Conservation (phyloP, 2,888 invertebrate genomes). For the Mesoligia furuncula region DNA sequence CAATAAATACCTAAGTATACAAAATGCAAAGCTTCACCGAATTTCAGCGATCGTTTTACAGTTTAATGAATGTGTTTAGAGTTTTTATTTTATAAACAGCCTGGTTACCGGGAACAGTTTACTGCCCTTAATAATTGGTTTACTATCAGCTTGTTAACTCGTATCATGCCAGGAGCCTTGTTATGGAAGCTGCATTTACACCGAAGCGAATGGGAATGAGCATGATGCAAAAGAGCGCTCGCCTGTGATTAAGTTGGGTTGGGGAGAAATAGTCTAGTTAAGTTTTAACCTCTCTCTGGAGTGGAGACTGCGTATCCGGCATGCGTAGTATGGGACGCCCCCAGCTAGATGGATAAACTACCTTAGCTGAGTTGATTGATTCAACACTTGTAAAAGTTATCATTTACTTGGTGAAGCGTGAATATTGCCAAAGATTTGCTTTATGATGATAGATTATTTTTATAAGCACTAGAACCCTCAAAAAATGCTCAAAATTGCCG, state of each 20-base stretch:
- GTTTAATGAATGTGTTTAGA: not conserved
- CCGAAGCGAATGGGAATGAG: conserved; percentile 56
- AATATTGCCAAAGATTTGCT: too few species aligned
- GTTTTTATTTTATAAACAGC: conserved; percentile 59
- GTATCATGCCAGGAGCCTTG: conserved; percentile 70
- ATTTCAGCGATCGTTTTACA: conserved; percentile 47
- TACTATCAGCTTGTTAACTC: conserved; percentile 76
- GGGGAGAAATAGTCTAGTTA: too few species aligned
- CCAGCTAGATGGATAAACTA: too few species aligned
- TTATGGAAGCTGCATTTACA: conserved; percentile 70
- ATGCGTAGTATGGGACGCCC: too few species aligned
- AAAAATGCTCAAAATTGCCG: too few species aligned
- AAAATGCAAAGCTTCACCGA: conserved; percentile 43
- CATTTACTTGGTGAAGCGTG: too few species aligned
- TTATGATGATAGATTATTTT: too few species aligned
- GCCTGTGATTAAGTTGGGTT: not conserved
- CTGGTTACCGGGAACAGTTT: conserved; percentile 69
- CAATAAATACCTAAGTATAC: conserved; percentile 35
- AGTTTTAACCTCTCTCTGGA: too few species aligned
- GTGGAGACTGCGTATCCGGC: too few species aligned
- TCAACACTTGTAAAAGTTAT: too few species aligned
- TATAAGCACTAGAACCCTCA: too few species aligned
- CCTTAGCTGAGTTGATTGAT: too few species aligned
- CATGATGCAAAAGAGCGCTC: not conserved
- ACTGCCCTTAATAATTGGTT: conserved; percentile 78